Percentiles rank a stretch among this genome's conserved stretches.
Evolutionary conservation across 2,888 invertebrate species (phyloP).

Genomic region (Orchesella flavescens): DNA sequence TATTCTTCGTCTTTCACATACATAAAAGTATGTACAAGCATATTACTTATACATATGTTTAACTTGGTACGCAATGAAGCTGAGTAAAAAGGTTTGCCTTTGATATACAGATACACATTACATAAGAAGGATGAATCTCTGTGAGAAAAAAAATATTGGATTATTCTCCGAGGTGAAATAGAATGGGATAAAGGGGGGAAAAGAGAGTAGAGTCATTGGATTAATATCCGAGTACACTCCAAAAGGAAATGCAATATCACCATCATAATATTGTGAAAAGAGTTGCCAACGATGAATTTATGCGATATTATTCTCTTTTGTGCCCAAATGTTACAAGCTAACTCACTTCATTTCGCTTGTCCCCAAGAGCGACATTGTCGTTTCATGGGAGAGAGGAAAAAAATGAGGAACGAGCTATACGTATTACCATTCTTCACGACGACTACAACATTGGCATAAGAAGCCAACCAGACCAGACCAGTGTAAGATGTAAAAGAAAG

Average conservation of each 20-base stretch:
- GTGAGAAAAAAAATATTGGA: constrained; percentile 30
- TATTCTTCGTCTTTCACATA: too few relatives aligned
- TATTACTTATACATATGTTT: too few relatives aligned
- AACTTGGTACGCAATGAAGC: too few relatives aligned
- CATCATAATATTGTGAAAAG: constrained; percentile 32
- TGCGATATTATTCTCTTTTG: constrained; percentile 40
- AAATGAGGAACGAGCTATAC: constrained; percentile 27
- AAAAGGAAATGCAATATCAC: constrained; percentile 32
- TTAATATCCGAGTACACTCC: constrained; percentile 23
- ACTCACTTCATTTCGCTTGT: constrained; percentile 25
- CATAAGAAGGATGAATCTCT: not conserved
- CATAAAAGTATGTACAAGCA: too few relatives aligned
- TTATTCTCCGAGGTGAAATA: constrained; percentile 47
- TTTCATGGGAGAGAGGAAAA: constrained; percentile 31
- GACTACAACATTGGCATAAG: too few relatives aligned
- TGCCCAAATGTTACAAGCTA: constrained; percentile 32
- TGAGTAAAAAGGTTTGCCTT: too few relatives aligned
- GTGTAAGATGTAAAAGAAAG: too few relatives aligned
- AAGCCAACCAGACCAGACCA: too few relatives aligned
- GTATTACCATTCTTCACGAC: not conserved
- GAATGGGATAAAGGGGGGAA: constrained; percentile 23
- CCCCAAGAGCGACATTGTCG: constrained; percentile 53
- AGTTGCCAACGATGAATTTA: constrained; percentile 50
- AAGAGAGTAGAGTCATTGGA: constrained; percentile 21
- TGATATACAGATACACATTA: not conserved